Base-by-base conservation (phyloP, 2,797 vertebrate species). In the Arrhamphus sclerolepis region DNA sequence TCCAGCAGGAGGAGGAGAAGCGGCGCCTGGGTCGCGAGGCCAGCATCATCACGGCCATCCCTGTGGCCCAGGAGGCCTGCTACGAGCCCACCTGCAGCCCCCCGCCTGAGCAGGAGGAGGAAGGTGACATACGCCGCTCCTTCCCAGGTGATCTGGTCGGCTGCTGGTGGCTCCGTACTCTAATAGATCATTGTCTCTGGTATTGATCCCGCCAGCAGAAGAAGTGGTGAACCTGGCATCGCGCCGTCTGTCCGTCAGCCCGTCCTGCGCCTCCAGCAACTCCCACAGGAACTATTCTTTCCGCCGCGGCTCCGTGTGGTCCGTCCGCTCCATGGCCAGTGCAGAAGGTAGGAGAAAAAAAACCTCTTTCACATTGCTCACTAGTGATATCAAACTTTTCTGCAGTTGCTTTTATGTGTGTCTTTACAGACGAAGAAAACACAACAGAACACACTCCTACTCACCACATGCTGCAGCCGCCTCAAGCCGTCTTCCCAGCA, bases 1-100 rank as follows among this genome's bases (percentile, higher is more conserved):
- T 99, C 86, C 98, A 99, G 75, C 98, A 99, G 79, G 97, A 99
- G 68, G 98, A 99, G 47, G 97, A 99, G 85, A 98, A 98, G 88
- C 93, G 97, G 13, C 94, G 97, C 0, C 90, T 99, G 58, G 98
- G 98, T 31, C 90, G 97, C 2, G 98, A 99, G 90, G 98, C 98
- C 67, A 99, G 97, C 87, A 95, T 99, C 67, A 98, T 99, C 84
- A 98, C 97, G 0, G 97, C 98, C 82, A 98, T 98, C 62, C 96
- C 98, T 0, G 94, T 98, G 82, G 96, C 96, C 22, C 97, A 98
- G 83, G 97, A 99, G 87, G 95, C 98, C 49, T 99, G 98, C 84
- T 99, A 98, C 0, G 97, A 99, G 78, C 97, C 98, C 49, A 97
- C 94, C 2, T 98, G 97, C 75, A 97, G 96, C 34, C 97, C 97